A percentile compares a stretch with the other conserved stretches of the same genome.
Evolutionary conservation across 2,113 vertebrate genomes (phyloP).

Genomic region (Perccottus glenii): DNA sequence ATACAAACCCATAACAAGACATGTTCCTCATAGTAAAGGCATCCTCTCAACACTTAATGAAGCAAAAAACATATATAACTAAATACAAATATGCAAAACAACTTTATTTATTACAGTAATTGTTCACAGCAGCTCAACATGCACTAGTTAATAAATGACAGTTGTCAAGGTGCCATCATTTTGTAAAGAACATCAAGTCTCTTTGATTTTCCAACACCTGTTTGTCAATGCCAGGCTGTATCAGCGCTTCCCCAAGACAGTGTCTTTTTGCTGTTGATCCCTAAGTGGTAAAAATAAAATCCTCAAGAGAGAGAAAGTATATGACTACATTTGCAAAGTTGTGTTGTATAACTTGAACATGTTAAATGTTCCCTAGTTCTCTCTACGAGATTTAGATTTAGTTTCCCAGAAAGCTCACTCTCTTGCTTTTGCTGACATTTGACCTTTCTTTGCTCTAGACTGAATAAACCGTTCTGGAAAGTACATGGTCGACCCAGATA

Average conservation of each 20-base stretch:
- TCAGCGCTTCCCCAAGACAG: neutral
- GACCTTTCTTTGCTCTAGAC: constrained; percentile 1
- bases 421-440: constrained; percentile 11
- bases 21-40: neutral
- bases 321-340: neutral
- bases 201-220: neutral
- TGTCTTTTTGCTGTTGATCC: neutral
- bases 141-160: constrained; percentile 5
- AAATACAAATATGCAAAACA: neutral
- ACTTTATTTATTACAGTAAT: neutral
- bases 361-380: too few species aligned
- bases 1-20: neutral
- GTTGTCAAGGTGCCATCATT: constrained; percentile 3
- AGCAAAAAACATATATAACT: neutral
- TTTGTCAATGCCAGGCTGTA: neutral
- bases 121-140: constrained; percentile 5
- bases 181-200: constrained; percentile 3
- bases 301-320: neutral
- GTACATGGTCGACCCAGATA: neutral
- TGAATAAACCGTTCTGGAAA: constrained; percentile 2
- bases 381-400: too few species aligned
- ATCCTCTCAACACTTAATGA: neutral
- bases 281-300: neutral
- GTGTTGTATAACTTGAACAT: neutral
- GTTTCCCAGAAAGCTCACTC: neutral